Evolutionary conservation across 2,797 vertebrate species (phyloP), one percentile per base, ranked within the genome.

Genomic region (Hipposideros larvatus): DNA sequence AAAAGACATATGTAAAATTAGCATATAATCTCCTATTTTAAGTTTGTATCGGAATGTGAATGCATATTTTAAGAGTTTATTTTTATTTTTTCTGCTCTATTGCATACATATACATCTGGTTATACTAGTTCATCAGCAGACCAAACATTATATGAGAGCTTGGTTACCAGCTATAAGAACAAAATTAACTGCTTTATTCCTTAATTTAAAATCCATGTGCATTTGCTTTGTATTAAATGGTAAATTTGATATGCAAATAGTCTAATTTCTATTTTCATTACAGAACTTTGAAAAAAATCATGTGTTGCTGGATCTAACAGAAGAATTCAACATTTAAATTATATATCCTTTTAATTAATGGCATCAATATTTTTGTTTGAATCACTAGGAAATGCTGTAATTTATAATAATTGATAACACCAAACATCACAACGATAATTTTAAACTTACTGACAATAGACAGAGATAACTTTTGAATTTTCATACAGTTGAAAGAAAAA

Each of bases 401-500:
- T 65, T 96, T 86, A 75, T 51, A 84, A 63, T 70, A 91, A 93
- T 18, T 80, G 57, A 83, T 41, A 82, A 66, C 59, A 80, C 6
- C 68, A 96, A 94, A 88, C 24, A 92, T 53, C 31, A 85, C 24
- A 93, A 61, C 46, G 28, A 68, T 78, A 83, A 63, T 65, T 94
- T 95, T 84, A 90, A 88, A 95, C 89, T 84, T 87, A 91, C 19
- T 75, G 41, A 86, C 26, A 80, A 41, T 59, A 78, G 34, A 92
- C 31, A 96, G 34, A 70, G 41, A 77, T 96, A 94, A 96, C 61
- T 97, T 43, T 66, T 10, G 15, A 98, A 97, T 98, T 97, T 97
- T 97, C 94, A 97, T 93, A 80, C 95, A 97, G 88, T 53, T 97
- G 2, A 14, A 97, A 98, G 92, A 96, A 87, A 88, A 97, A 97